Conservation (phyloP, 2,113 vertebrate species). For the Leucoraja erinaceus region DNA sequence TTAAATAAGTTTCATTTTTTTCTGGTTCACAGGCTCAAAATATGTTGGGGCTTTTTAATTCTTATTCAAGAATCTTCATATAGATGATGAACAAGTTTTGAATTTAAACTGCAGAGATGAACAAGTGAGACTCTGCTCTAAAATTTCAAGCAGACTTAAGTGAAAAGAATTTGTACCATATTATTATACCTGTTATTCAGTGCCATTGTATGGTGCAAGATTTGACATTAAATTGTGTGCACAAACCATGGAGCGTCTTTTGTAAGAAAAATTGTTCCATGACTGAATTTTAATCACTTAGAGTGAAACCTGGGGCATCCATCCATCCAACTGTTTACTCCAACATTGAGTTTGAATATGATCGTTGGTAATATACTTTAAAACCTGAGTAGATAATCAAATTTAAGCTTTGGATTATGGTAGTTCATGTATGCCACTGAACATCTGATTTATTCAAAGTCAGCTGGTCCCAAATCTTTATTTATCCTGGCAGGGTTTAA, state of each 20-base stretch:
- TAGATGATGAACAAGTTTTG: neutral
- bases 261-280: neutral
- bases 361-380: neutral
- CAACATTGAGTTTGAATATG: neutral
- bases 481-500: neutral
- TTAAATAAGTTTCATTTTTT: neutral
- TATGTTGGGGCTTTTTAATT: neutral
- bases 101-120: neutral
- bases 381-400: neutral
- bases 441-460: neutral
- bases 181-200: neutral
- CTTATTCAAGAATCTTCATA: neutral
- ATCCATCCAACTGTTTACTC: neutral
- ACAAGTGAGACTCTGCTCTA: neutral
- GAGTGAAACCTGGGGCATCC: neutral
- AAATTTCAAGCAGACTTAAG: neutral
- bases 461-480: neutral
- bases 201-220: neutral
- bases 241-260: neutral
- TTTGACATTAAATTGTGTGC: neutral
- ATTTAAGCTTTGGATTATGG: neutral
- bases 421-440: neutral
- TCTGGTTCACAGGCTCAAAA: neutral
- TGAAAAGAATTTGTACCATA: neutral
- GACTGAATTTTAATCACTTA: neutral